phyloP scores from a whole-genome alignment of 2,797 vertebrate species.

The Harpagifer antarcticus region DNA sequence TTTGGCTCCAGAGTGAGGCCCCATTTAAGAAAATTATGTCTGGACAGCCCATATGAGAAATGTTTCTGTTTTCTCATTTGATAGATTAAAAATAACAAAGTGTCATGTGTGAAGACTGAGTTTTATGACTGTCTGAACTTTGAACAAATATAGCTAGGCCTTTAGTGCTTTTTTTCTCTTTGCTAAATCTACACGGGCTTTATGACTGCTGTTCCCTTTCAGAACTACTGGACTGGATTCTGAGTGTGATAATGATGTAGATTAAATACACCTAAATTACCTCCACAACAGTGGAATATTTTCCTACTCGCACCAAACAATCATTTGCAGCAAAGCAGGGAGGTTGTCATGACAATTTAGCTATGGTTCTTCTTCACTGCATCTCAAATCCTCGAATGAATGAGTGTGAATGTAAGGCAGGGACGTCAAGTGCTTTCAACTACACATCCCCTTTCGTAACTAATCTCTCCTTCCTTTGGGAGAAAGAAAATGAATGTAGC shows the following conservation, averaged over 20 bases:
- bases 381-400: constrained; percentile 57
- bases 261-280: constrained; percentile 37
- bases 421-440: constrained; percentile 71
- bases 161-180: constrained; percentile 10
- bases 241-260: constrained; percentile 22
- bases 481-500: constrained; percentile 73
- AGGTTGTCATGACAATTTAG: constrained; percentile 71
- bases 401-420: constrained; percentile 56
- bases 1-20: constrained; percentile 44
- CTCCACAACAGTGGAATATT: constrained; percentile 26
- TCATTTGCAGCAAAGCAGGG: constrained; percentile 68
- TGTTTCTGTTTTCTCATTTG: constrained; percentile 40
- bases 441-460: constrained; percentile 66
- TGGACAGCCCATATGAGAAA: constrained; percentile 25
- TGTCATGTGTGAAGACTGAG: background rate
- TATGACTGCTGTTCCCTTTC: constrained; percentile 18
- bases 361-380: constrained; percentile 66
- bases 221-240: constrained; percentile 30
- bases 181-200: constrained; percentile 12
- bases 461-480: constrained; percentile 68
- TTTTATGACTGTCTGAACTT: constrained; percentile 5
- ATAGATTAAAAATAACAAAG: constrained; percentile 31
- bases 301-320: constrained; percentile 46
- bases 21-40: constrained; percentile 49
- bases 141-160: constrained; percentile 1